A percentile compares a stretch with the other conserved stretches of the same genome.
phyloP scores from a whole-genome alignment of 1,140 invertebrate species.

The Drosophila nigromelanica region DNA sequence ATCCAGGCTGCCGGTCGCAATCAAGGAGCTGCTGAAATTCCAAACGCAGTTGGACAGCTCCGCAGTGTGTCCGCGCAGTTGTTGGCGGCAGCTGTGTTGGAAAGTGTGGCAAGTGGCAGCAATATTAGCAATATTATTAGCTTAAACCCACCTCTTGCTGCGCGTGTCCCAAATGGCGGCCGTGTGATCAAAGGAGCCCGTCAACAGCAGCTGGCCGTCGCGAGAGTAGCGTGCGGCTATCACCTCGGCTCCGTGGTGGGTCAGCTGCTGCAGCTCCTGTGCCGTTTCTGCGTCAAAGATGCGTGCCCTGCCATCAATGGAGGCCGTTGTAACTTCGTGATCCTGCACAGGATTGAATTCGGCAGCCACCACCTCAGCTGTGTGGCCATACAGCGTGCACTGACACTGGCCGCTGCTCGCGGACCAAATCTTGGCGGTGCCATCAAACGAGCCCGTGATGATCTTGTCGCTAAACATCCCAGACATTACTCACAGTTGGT shows the following conservation, averaged over 20 bases:
- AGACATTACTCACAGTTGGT: not conserved
- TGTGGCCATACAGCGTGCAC: slow-evolving; percentile 89
- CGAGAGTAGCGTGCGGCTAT: slow-evolving; percentile 89
- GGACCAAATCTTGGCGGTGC: slow-evolving; percentile 89
- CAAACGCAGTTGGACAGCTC: slow-evolving; percentile 91
- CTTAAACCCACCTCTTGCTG: slow-evolving; percentile 86
- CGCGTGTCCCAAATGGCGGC: slow-evolving; percentile 90
- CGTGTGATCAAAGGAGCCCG: slow-evolving; percentile 91
- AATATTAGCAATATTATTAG: not conserved
- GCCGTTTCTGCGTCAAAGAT: slow-evolving; percentile 88
- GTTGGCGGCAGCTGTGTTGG: slow-evolving; percentile 85
- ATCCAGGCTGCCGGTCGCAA: slow-evolving; percentile 90
- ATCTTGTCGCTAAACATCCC: slow-evolving; percentile 87
- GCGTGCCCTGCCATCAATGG: slow-evolving; percentile 90
- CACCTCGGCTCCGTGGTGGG: slow-evolving; percentile 90
- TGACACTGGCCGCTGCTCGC: slow-evolving; percentile 87
- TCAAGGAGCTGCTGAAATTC: slow-evolving; percentile 89
- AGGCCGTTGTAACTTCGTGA: slow-evolving; percentile 88
- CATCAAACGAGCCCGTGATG: slow-evolving; percentile 92
- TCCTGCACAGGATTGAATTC: slow-evolving; percentile 88
- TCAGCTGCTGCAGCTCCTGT: slow-evolving; percentile 86
- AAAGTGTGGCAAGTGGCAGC: not conserved
- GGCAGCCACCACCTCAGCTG: slow-evolving; percentile 89
- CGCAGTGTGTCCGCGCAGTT: slow-evolving; percentile 88
- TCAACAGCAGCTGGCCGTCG: slow-evolving; percentile 88